A percentile compares a stretch with the other conserved stretches of the same genome.
Conservation (phyloP, 2,888 invertebrate genomes). For the Habroteleia sp. region DNA sequence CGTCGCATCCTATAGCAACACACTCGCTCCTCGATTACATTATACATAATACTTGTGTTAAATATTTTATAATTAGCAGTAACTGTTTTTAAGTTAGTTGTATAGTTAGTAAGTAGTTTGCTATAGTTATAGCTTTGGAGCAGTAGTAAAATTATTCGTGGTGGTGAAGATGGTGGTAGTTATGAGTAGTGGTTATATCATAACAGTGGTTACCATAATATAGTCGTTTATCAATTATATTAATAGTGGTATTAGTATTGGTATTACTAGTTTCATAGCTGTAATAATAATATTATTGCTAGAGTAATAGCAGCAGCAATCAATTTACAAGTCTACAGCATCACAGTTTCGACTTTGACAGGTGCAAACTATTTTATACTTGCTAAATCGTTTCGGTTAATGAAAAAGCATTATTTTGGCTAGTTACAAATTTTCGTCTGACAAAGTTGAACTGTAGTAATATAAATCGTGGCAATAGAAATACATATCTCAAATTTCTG, state of each 20-base stretch:
- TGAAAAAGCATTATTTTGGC: conserved; percentile 23
- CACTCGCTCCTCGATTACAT: conserved; percentile 17
- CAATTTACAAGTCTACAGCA: neutral
- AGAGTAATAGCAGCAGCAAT: conserved; percentile 64
- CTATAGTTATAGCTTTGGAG: conserved; percentile 66
- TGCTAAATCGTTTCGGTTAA: conserved; percentile 6
- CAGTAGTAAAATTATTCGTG: conserved; percentile 68
- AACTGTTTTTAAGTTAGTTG: conserved; percentile 63
- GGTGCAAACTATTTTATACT: conserved; percentile 18
- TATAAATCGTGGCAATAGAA: neutral
- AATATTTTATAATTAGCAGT: conserved; percentile 64
- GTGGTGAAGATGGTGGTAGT: conserved; percentile 71
- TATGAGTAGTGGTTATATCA: conserved; percentile 61
- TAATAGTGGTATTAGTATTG: conserved; percentile 61
- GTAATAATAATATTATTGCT: conserved; percentile 52
- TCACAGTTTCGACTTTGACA: conserved; percentile 44
- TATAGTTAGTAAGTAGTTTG: conserved; percentile 65
- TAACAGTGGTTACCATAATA: conserved; percentile 59
- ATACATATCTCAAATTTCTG: no score
- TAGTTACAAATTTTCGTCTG: conserved; percentile 12
- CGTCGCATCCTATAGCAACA: conserved; percentile 31
- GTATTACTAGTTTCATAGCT: conserved; percentile 55
- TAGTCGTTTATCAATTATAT: conserved; percentile 62
- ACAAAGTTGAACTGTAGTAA: conserved; percentile 19
- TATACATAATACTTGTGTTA: conserved; percentile 38